Evolutionary conservation across 2,113 vertebrate genomes (phyloP).

Genomic region (Chionomys nivalis): DNA sequence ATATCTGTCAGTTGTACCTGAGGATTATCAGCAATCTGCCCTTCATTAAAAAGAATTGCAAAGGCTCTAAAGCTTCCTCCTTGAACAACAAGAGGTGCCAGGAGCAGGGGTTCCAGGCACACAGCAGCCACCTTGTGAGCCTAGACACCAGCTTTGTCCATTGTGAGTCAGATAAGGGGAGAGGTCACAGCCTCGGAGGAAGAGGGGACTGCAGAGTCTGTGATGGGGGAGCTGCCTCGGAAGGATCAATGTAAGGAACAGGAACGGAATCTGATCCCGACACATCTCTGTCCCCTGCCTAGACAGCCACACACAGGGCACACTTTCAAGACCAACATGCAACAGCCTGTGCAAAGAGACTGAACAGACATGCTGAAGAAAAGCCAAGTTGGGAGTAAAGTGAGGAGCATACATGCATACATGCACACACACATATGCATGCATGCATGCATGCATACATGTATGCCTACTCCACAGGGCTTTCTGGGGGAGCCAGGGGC

Average conservation of each 20-base stretch:
- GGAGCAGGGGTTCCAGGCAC: conserved; percentile 70
- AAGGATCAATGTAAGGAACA: conserved; percentile 79
- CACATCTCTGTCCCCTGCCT: not conserved
- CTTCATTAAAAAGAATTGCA: conserved; percentile 50
- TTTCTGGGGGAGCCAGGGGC: not conserved
- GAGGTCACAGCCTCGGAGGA: conserved; percentile 77
- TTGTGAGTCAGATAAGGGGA: conserved; percentile 35
- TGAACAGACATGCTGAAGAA: not conserved
- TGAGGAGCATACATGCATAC: not conserved
- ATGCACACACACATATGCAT: not conserved
- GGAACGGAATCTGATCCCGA: conserved; percentile 77
- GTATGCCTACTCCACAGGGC: rapidly evolving
- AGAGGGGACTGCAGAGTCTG: conserved; percentile 58
- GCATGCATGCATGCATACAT: rapidly evolving
- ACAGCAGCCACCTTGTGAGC: conserved; percentile 72
- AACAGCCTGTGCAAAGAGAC: not conserved
- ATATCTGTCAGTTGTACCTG: not conserved
- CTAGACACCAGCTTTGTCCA: conserved; percentile 41
- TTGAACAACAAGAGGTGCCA: conserved; percentile 78
- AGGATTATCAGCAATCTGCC: not conserved
- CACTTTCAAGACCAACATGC: not conserved
- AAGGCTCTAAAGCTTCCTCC: conserved; percentile 84
- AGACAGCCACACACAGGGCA: not conserved
- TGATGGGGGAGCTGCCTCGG: conserved; percentile 61
- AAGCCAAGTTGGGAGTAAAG: not conserved